Percentiles rank a stretch among this genome's conserved stretches.
These are phyloP conservation scores for Hirudinaria manillensis DNA, from an alignment of 2,888 invertebrate species.

Conservation along the genomic window DNA sequence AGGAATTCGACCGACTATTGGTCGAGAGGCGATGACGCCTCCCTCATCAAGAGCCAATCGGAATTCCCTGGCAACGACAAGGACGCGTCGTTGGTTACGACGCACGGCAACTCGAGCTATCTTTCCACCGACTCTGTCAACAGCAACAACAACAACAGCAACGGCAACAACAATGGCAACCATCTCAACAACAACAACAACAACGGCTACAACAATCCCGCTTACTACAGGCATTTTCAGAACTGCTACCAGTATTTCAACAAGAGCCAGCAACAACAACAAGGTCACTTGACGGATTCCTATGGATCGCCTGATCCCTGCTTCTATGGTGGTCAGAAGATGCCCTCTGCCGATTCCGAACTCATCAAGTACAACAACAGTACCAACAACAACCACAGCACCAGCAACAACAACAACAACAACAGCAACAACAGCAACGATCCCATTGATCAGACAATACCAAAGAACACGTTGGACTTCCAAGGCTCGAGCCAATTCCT, in stretches of 20 bases:
- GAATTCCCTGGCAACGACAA: neutral
- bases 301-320: neutral
- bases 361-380: neutral
- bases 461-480: too few relatives aligned
- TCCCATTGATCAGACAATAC: neutral
- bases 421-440: neutral
- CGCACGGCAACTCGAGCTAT: neutral
- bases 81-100: neutral
- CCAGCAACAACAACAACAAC: neutral
- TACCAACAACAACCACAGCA: neutral
- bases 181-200: neutral
- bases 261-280: neutral
- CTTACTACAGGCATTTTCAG: neutral
- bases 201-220: neutral
- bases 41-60: neutral
- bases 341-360: neutral
- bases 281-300: neutral
- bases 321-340: neutral
- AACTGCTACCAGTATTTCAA: constrained; percentile 19
- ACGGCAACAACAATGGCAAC: neutral
- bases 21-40: neutral
- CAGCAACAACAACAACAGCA: neutral
- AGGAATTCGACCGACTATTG: neutral
- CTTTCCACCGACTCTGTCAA: neutral
- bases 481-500: neutral